Base-by-base conservation (phyloP, 1,140 invertebrate species). In the Apocrypta bakeri region DNA sequence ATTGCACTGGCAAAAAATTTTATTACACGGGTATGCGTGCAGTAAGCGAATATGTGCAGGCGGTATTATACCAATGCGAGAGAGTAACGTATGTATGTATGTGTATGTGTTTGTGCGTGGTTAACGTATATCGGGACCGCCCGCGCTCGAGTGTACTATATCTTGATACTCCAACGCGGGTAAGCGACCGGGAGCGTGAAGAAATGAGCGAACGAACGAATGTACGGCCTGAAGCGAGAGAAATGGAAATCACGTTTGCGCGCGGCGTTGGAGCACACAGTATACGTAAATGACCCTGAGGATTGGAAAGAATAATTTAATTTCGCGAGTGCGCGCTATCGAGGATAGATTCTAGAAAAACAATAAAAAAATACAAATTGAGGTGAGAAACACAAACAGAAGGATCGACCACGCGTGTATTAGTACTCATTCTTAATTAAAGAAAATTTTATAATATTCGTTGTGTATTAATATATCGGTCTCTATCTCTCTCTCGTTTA, bases 191-290 rank as follows among this genome's bases (percentile, higher is more conserved):
- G 11, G 25, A 66, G 64, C 12, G 9, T 33, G 1, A 29, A 29
- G 68, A 11, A 7, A 21, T 1, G 24, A 25, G 8, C 12, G 68
- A 33, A 71, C 31, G 68, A 33, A 71, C 68, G 63, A 27, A 66
- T 11, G 27, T 27, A 66, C 64, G 25, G 25, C 25, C 64, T 29
- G 31, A 31, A 71, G 68, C 68, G 68, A 71, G 68, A 71, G 68
- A 31, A 71, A 71, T 71, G 68, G 68, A 71, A 71, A 71, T 71
- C 68, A 71, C 68, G 27, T 71, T 71, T 31, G 68, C 31, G 68
- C 31, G 1, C 25, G 29, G 27, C 31, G 31, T 31, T 66, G 1
- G 14, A 27, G 31, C 68, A 21, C 1, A 24, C 63, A 24, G 25
- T 66, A 24, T 29, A 37, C 68, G 31, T 33, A 25, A 71, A 71